These are phyloP conservation scores for Philypnodon macrostomus DNA, from an alignment of 2,797 vertebrate genomes.

Conservation along the genomic window DNA sequence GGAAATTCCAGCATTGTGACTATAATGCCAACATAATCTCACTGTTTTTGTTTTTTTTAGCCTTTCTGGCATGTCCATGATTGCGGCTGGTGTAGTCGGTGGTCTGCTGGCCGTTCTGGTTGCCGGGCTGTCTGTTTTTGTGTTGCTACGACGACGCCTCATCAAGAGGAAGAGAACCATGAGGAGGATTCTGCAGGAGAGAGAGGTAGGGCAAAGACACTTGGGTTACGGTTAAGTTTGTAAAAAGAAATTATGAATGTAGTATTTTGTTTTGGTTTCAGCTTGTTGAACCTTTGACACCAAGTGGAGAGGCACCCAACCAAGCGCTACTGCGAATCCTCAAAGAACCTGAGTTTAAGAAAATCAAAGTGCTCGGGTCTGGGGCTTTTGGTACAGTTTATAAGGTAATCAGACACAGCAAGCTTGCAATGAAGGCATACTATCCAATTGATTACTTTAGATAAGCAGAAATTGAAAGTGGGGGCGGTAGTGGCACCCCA, in stretches of 20 bases:
- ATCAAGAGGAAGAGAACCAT: constrained; percentile 92
- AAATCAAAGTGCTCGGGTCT: constrained; percentile 94
- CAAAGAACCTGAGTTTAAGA: constrained; percentile 97
- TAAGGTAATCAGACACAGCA: constrained; percentile 79
- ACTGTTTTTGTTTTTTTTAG: constrained; percentile 34
- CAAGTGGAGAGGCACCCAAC: constrained; percentile 95
- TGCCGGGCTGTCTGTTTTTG: constrained; percentile 81
- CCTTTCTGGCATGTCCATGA: constrained; percentile 79
- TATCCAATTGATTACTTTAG: too few species aligned
- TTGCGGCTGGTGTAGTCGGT: constrained; percentile 87
- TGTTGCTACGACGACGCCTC: constrained; percentile 85
- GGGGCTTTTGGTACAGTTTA: constrained; percentile 98
- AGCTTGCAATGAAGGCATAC: neutral
- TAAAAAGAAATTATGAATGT: neutral
- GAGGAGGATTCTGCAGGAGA: constrained; percentile 91
- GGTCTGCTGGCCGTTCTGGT: constrained; percentile 85
- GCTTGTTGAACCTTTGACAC: constrained; percentile 95
- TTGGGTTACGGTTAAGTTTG: neutral
- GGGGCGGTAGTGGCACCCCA: too few species aligned
- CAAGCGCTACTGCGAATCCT: constrained; percentile 94
- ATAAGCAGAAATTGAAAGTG: too few species aligned
- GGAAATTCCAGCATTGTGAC: too few species aligned
- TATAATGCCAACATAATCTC: neutral
- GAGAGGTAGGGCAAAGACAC: constrained; percentile 77
- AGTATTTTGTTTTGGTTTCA: constrained; percentile 49